A percentile compares a stretch with the other conserved stretches of the same genome.
Evolutionary conservation across 2,888 invertebrate genomes (phyloP).

Genomic region (Sericinus montela): DNA sequence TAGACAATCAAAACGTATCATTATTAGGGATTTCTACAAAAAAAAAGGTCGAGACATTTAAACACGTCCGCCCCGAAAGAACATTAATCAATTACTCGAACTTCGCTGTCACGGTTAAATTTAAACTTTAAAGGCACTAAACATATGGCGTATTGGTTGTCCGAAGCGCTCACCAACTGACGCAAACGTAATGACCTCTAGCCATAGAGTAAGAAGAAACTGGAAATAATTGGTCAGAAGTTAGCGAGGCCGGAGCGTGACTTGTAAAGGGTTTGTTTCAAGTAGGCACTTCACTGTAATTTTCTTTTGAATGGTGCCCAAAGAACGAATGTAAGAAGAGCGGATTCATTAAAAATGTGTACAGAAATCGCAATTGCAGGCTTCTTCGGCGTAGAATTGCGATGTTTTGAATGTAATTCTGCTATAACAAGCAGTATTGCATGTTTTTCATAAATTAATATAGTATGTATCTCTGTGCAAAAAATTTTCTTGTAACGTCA

Average conservation of each 20-base stretch:
- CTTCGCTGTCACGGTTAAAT: constrained; percentile 66
- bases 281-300: constrained; percentile 67
- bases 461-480: no score
- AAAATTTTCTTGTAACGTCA: no score
- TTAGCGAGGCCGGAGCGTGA: constrained; percentile 69
- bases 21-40: constrained; percentile 67
- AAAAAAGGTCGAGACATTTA: constrained; percentile 66
- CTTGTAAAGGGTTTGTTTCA: constrained; percentile 71
- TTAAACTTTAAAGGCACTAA: constrained; percentile 47
- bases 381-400: constrained; percentile 34
- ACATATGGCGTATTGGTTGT: constrained; percentile 61
- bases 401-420: no score
- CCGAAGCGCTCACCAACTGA: constrained; percentile 68
- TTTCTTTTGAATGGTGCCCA: constrained; percentile 69
- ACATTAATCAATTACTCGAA: constrained; percentile 74
- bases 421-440: no score
- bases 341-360: constrained; percentile 69
- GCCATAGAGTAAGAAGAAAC: constrained; percentile 56
- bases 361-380: constrained; percentile 62
- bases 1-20: constrained; percentile 73
- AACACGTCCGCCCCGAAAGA: constrained; percentile 66
- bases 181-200: constrained; percentile 64
- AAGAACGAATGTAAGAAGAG: constrained; percentile 49
- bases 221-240: constrained; percentile 69
- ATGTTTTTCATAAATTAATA: no score